Percentiles rank a stretch among this genome's conserved stretches.
These are phyloP conservation scores for Cardiocondyla obscurior DNA, from an alignment of 1,140 invertebrate genomes.

Conservation along the genomic window DNA sequence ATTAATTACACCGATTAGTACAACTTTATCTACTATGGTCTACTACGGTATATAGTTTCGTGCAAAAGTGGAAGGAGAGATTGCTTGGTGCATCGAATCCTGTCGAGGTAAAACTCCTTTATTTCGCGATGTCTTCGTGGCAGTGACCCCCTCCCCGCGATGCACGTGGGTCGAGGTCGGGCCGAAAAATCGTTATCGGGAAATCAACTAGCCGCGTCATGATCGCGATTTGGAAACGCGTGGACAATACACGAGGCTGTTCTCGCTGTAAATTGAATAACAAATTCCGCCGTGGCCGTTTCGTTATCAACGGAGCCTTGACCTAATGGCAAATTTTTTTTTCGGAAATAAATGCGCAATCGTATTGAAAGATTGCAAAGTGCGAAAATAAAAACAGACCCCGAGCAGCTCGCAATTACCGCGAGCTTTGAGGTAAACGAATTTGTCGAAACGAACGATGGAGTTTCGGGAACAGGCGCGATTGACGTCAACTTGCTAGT, in stretches of 20 bases:
- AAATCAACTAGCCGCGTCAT: conserved; percentile 61
- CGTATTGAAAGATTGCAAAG: background rate
- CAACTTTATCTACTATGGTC: conserved; percentile 71
- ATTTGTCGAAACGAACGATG: background rate
- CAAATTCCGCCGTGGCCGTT: background rate
- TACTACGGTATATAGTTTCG: conserved; percentile 72
- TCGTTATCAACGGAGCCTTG: background rate
- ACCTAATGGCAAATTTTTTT: background rate
- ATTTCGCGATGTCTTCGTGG: conserved; percentile 14
- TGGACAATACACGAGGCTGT: conserved; percentile 33
- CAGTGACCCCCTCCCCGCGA: conserved; percentile 28
- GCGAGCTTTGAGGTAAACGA: background rate
- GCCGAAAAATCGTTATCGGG: conserved; percentile 8
- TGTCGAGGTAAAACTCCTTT: conserved; percentile 67
- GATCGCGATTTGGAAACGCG: conserved; percentile 54
- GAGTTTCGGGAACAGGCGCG: background rate
- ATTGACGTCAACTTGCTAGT: background rate
- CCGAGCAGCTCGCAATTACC: background rate
- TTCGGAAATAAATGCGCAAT: background rate
- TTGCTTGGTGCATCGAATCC: conserved; percentile 73
- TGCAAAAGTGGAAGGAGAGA: conserved; percentile 74
- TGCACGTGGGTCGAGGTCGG: background rate
- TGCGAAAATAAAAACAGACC: too few species aligned
- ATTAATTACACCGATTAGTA: conserved; percentile 74
- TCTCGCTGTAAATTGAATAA: background rate